phyloP scores from a whole-genome alignment of 2,888 invertebrate genomes.

The Spodoptera exigua region DNA sequence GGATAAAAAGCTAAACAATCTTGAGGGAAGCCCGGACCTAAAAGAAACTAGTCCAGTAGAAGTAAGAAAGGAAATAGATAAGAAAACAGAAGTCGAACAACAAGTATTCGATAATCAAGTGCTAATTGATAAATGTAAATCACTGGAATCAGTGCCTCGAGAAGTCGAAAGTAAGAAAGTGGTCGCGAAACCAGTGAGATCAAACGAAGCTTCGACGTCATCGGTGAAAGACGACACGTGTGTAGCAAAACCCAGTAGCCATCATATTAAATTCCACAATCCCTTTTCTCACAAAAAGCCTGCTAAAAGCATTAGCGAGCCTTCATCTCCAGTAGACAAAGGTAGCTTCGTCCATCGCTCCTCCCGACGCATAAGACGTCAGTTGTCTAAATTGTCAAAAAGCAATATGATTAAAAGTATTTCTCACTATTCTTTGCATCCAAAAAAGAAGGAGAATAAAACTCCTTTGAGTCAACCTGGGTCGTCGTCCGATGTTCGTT shows the following conservation, averaged over 20 bases:
- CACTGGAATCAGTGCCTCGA: conserved; percentile 50
- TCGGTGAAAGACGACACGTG: conserved; percentile 68
- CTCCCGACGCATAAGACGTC: conserved; percentile 79
- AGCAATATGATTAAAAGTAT: conserved; percentile 85
- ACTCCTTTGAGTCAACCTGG: conserved; percentile 80
- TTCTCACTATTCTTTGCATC: conserved; percentile 81
- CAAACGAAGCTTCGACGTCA: conserved; percentile 58
- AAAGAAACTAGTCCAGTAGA: conserved; percentile 44
- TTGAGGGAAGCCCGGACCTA: conserved; percentile 62
- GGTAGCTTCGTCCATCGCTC: conserved; percentile 83
- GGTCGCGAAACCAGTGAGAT: conserved; percentile 47
- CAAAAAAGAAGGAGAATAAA: conserved; percentile 78
- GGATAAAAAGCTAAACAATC: conserved; percentile 75
- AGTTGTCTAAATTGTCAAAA: conserved; percentile 81
- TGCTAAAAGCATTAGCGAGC: conserved; percentile 81
- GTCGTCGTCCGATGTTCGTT: conserved; percentile 79
- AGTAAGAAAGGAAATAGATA: conserved; percentile 36
- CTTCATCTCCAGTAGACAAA: conserved; percentile 83
- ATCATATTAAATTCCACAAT: conserved; percentile 80
- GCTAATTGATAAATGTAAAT: conserved; percentile 54
- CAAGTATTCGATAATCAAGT: conserved; percentile 52
- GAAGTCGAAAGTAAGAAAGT: conserved; percentile 38
- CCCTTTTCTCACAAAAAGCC: conserved; percentile 81
- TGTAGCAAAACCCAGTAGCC: conserved; percentile 72
- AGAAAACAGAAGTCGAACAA: conserved; percentile 45